phyloP scores from a whole-genome alignment of 1,140 invertebrate species.

The Drosophila sproati region DNA sequence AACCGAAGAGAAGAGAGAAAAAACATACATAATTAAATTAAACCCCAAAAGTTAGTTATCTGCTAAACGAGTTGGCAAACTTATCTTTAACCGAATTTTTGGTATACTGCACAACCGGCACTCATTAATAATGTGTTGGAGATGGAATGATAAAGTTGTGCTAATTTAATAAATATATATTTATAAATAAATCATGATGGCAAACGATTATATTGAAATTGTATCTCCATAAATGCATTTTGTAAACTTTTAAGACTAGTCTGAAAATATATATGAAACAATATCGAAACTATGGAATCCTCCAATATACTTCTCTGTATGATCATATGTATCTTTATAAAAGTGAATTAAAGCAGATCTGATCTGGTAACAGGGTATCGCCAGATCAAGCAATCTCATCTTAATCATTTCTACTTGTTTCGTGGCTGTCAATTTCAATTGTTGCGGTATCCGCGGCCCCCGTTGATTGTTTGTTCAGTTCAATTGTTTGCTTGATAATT shows the following conservation, averaged over 20 bases:
- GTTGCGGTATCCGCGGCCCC: conserved; percentile 36
- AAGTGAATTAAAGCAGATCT: background rate
- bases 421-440: conserved; percentile 42
- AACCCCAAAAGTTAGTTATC: conserved; percentile 18
- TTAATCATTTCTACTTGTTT: conserved; percentile 7
- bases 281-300: too few species aligned
- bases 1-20: conserved; percentile 4
- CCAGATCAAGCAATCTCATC: background rate
- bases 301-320: too few species aligned
- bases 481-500: conserved; percentile 64
- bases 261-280: too few species aligned
- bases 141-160: background rate
- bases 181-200: too few species aligned
- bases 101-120: background rate
- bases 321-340: too few species aligned
- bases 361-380: conserved; percentile 11
- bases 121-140: background rate
- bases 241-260: too few species aligned
- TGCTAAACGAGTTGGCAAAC: conserved; percentile 9
- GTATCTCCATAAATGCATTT: too few species aligned
- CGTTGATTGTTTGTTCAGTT: conserved; percentile 52
- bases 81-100: background rate
- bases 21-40: conserved; percentile 41
- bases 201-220: too few species aligned
- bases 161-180: too few species aligned